Conservation (phyloP, 2,113 vertebrate species). For the Anguilla rostrata region DNA sequence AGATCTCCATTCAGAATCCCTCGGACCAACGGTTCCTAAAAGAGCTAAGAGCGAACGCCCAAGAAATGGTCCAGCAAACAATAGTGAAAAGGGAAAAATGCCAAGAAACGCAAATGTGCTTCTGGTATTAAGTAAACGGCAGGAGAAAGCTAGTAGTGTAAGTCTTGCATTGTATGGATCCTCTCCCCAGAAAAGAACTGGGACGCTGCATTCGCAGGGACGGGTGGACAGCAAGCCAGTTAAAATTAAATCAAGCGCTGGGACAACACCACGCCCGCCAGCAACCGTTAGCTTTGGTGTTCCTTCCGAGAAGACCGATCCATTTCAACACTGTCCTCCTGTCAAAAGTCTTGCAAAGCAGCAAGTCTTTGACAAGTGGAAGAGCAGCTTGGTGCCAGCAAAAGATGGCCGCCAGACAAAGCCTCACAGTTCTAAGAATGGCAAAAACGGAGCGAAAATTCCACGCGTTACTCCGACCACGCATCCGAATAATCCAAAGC, state of each 20-base stretch:
- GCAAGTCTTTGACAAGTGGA: slow-evolving; percentile 43
- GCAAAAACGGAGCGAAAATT: not conserved
- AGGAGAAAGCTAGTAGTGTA: not conserved
- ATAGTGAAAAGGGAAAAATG: not conserved
- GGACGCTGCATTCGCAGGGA: not conserved
- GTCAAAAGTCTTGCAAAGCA: slow-evolving; percentile 32
- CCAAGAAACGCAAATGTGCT: not conserved
- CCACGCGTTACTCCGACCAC: not conserved
- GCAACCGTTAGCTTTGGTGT: slow-evolving; percentile 40
- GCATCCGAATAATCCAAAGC: not conserved
- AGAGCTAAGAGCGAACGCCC: not conserved
- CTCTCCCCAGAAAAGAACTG: not conserved
- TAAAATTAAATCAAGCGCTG: not conserved
- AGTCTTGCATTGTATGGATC: slow-evolving; percentile 60
- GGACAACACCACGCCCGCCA: slow-evolving; percentile 36
- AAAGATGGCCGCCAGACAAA: not conserved
- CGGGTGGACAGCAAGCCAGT: not conserved
- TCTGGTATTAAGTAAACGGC: not conserved
- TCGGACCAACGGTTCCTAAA: not conserved
- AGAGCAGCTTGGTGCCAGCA: slow-evolving; percentile 22
- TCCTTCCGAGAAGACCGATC: not conserved
- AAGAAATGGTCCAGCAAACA: not conserved
- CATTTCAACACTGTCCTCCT: not conserved
- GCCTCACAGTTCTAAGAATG: not conserved
- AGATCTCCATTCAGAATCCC: not conserved